A percentile compares a stretch with the other conserved stretches of the same genome.
phyloP scores from a whole-genome alignment of 35 echinoderm and acorn worm species.

The Diadema setosum region DNA sequence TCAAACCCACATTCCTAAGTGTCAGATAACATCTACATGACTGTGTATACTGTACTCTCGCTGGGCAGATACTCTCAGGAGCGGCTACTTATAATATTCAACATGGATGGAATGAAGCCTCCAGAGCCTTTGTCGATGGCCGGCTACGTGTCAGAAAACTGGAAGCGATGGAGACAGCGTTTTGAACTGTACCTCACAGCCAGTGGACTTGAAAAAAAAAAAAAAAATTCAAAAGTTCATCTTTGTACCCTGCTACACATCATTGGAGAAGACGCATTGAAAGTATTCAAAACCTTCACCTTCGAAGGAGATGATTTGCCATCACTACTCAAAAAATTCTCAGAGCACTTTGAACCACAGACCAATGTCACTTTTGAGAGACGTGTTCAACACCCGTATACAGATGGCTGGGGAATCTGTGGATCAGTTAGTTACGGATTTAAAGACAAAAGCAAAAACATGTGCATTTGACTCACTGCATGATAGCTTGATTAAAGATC shows the following conservation, averaged over 20 bases:
- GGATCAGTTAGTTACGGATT: constrained; percentile 39
- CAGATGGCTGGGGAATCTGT: not conserved
- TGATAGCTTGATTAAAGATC: constrained; percentile 45
- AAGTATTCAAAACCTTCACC: constrained; percentile 41
- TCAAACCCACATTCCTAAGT: too few relatives aligned
- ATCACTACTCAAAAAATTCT: constrained; percentile 9
- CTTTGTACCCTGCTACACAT: constrained; percentile 41
- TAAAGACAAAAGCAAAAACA: constrained; percentile 38
- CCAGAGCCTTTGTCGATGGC: not conserved
- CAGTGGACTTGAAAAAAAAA: not conserved
- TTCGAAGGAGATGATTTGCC: not conserved
- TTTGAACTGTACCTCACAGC: constrained; percentile 35
- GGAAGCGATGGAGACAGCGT: constrained; percentile 43
- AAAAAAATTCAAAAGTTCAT: constrained; percentile 15
- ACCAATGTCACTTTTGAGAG: constrained; percentile 48
- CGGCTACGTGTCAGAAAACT: constrained; percentile 4
- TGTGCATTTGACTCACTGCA: constrained; percentile 44
- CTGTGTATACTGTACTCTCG: too few relatives aligned
- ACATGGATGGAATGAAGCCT: constrained; percentile 33
- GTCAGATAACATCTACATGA: too few relatives aligned
- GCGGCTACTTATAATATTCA: too few relatives aligned
- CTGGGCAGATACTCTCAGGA: too few relatives aligned
- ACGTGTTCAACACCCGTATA: constrained; percentile 7
- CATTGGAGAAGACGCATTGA: constrained; percentile 35
- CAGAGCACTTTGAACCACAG: not conserved